phyloP scores from a whole-genome alignment of 2,113 vertebrate genomes.

The Heloderma charlesbogerti region DNA sequence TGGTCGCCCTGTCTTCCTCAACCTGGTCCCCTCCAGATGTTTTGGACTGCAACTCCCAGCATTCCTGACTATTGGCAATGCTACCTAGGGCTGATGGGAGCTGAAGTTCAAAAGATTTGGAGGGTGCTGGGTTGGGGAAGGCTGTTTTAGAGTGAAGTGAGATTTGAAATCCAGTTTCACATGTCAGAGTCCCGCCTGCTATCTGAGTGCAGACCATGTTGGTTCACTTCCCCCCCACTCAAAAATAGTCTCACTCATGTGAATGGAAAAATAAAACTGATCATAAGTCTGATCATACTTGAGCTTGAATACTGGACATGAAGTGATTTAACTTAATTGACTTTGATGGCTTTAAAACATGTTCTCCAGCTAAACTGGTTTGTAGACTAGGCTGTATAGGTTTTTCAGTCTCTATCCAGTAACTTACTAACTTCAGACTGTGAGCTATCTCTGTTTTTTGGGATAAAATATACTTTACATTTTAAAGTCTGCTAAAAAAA shows the following conservation, averaged over 20 bases:
- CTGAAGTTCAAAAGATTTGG: too few relatives aligned
- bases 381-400: background rate
- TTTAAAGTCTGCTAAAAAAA: background rate
- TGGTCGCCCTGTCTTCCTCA: too few relatives aligned
- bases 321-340: background rate
- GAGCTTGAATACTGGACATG: background rate
- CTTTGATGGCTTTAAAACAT: background rate
- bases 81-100: too few relatives aligned
- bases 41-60: too few relatives aligned
- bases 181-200: background rate
- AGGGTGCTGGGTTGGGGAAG: too few relatives aligned
- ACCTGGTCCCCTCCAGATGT: too few relatives aligned
- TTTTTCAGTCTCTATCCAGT: background rate
- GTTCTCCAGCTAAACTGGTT: background rate
- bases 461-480: background rate
- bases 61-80: too few relatives aligned
- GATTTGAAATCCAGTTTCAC: background rate
- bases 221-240: background rate
- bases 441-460: background rate
- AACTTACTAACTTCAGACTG: background rate
- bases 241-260: background rate
- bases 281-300: background rate
- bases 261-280: background rate
- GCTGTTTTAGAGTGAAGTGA: background rate
- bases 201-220: background rate